Evolutionary conservation across 1,140 invertebrate genomes (phyloP).

Genomic region (Heliconius melpomene): DNA sequence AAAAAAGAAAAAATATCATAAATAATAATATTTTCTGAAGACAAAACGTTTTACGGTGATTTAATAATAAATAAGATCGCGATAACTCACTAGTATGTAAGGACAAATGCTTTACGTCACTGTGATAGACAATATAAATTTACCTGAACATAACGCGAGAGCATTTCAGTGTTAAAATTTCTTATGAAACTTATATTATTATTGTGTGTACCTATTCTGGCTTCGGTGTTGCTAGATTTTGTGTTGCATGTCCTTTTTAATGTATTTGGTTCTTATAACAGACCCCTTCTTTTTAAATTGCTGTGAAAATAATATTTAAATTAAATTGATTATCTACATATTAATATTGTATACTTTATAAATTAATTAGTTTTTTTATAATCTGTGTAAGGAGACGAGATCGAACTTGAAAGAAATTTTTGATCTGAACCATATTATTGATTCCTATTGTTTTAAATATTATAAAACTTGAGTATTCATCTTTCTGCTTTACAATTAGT

Average conservation of each 20-base stretch:
- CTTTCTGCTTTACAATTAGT: neutral
- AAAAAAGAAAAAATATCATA: conserved; percentile 62
- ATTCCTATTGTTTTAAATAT: neutral
- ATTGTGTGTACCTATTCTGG: conserved; percentile 41
- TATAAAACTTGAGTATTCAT: neutral
- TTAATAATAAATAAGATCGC: conserved; percentile 74
- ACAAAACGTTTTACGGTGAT: conserved; percentile 76
- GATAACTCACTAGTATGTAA: conserved; percentile 78
- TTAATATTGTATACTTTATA: neutral
- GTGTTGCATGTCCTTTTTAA: conserved; percentile 1
- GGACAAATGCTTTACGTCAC: conserved; percentile 79
- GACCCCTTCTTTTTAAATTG: too few relatives aligned
- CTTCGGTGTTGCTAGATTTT: conserved; percentile 28
- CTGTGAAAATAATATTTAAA: too few relatives aligned
- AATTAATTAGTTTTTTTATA: neutral
- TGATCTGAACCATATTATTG: neutral
- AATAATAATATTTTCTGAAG: conserved; percentile 77
- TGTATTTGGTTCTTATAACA: neutral
- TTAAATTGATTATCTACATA: too few relatives aligned
- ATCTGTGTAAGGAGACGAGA: neutral
- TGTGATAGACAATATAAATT: conserved; percentile 78
- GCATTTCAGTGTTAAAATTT: conserved; percentile 66
- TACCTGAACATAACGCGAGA: conserved; percentile 74
- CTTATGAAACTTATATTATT: conserved; percentile 61
- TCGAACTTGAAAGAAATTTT: neutral